A percentile compares a stretch with the other conserved stretches of the same genome.
Conservation (phyloP, 1,140 invertebrate genomes). For the Drosophila pandora region DNA sequence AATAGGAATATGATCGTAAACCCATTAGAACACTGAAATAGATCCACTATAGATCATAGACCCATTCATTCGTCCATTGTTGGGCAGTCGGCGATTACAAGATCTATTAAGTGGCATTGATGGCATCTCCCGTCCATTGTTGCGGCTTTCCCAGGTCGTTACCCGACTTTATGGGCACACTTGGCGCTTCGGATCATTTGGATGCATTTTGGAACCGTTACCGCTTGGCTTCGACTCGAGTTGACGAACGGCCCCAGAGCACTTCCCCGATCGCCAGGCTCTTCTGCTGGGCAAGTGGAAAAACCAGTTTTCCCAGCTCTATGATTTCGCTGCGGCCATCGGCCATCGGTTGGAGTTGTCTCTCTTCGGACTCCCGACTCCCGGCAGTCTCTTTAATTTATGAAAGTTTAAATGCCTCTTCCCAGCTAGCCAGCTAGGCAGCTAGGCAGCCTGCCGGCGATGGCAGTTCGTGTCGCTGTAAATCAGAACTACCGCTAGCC, state of each 20-base stretch:
- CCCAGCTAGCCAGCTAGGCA: too few species aligned
- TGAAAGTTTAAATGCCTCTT: conserved; percentile 72
- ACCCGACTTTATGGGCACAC: conserved; percentile 40
- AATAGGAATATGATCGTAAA: conserved; percentile 17
- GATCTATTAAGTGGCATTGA: conserved; percentile 17
- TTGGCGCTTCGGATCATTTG: conserved; percentile 51
- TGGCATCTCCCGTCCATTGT: conserved; percentile 12
- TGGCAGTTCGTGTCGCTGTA: conserved; percentile 72
- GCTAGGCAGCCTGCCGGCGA: conserved; percentile 37
- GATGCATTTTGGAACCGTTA: conserved; percentile 73
- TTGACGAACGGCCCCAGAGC: conserved; percentile 54
- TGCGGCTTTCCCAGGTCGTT: conserved; percentile 41
- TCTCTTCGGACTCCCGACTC: background rate
- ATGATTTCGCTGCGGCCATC: conserved; percentile 61
- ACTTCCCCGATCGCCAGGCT: conserved; percentile 11
- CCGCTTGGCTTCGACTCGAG: conserved; percentile 54
- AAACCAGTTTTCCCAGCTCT: conserved; percentile 64
- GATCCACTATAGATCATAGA: background rate
- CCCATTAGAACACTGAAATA: conserved; percentile 20
- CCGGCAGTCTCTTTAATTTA: conserved; percentile 61
- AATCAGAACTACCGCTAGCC: conserved; percentile 77
- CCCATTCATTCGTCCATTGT: conserved; percentile 42
- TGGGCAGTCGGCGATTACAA: conserved; percentile 24
- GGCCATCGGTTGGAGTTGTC: conserved; percentile 37
- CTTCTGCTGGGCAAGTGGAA: conserved; percentile 28